Evolutionary conservation across 2,113 vertebrate genomes (phyloP), one percentile per base, ranked within the genome.

Genomic region (Camelus bactrianus): DNA sequence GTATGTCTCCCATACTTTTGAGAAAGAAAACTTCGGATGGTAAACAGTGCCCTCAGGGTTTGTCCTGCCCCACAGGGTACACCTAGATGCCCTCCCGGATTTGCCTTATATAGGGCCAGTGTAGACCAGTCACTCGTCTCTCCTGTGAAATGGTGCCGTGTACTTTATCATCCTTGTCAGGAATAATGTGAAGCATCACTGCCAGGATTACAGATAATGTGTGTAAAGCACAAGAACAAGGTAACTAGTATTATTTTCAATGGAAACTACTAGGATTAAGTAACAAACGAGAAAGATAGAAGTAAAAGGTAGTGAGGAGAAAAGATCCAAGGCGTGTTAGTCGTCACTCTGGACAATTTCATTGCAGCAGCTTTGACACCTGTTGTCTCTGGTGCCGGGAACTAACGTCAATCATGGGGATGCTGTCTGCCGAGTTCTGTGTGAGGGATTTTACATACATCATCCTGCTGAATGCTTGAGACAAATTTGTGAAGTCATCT

Each of bases 1-100:
- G 56, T 35, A 62, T 46, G 64, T 64, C 86, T 89, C 91, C 91
- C 86, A 91, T 93, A 80, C 83, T 97, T 92, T 85, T 2, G 24
- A 92, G 95, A 96, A 95, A 89, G 67, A 70, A 91, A 94, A 94
- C 86, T 24, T 54, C 30, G 38, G 46, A 14, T 1, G 42, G 77
- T 32, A 38, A 85, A 73, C 17, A 93, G 30, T 6, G 24, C n/a
- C 9, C 2, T 22, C 15, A 28, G 46, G 1, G 10, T 26, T 50
- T 94, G 70, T 76, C 10, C 6, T 89, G 10, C 32, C 22, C 52
- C 2, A 3, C 2, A 19, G 30, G 16, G 24, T 22, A 2, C 22
- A 35, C 50, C 42, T 32, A n/a, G 65, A 75, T 14, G 54, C 13
- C 56, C n/a, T 19, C 38, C 62, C 52, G 20, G 26, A 30, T 58